Base-by-base conservation (phyloP, 2,797 vertebrate species). In the Chanos chanos region DNA sequence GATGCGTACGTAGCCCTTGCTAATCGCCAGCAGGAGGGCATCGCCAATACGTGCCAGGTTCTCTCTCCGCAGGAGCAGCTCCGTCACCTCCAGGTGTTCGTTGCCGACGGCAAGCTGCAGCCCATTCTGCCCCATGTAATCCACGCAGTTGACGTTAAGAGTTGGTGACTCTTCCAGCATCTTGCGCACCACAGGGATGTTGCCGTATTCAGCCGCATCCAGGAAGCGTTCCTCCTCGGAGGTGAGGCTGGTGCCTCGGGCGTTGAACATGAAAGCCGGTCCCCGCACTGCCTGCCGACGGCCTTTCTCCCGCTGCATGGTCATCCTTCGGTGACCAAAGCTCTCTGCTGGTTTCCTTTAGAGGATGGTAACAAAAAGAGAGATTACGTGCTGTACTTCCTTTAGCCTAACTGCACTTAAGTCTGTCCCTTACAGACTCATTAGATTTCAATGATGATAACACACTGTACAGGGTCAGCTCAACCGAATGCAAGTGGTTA, bases 41-140 rank as follows among this genome's bases (percentile, higher is more conserved):
- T 94, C 93, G 48, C 93, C 93, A 0, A 94, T 89, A 36, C 92
- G 90, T 21, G 92, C 89, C 89, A 94, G 85, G 82, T 93, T 92
- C 67, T 92, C 91, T 47, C 86, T 86, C 77, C 89, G 88, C 53
- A 94, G 82, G 64, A 93, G 85, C 54, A 94, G 89, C 78, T 94
- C 92, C 0, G 90, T 91, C 76, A 94, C 92, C 75, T 94, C 92
- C 80, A 94, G 87, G 84, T 94, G 92, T 76, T 94, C 92, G 3
- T 94, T 94, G 40, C 92, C 92, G 27, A 94, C 92, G 1, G 92
- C 92, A 41, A 94, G 82, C 86, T 94, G 92, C 73, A 94, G 76
- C 63, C 91, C 91, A 12, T 92, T 94, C 73, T 94, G 92, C 66
- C 92, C 92, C 92, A 94, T 94, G 75, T 93, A 93, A 79, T 94